Base-by-base conservation (phyloP, 2,113 vertebrate species). In the Typhlomys cinereus region DNA sequence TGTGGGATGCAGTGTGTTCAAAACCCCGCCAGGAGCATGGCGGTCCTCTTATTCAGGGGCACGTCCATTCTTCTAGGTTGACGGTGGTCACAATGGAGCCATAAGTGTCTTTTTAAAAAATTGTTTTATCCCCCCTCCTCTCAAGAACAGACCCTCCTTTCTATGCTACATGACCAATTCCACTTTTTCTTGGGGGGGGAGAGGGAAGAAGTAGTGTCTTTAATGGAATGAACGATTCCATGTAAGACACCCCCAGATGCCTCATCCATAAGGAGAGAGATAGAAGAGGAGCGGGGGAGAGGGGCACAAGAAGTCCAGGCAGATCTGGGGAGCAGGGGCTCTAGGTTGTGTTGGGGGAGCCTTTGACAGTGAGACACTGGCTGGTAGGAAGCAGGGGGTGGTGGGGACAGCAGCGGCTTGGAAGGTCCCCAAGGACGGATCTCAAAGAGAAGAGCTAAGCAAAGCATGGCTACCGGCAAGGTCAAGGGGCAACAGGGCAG, bases 361-460 rank as follows among this genome's bases (percentile, higher is more conserved):
- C 44, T 29, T 61, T 41, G 27, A 36, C 29, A 44, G 69, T 7
- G 20, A 34, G 69, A 48, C 8, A 15, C 17, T 90, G 9, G 44
- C 5, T 52, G 57, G 48, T 23, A 69, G 39, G 73, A 64, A 31
- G 36, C 69, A 1, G 41, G 0, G 4, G 31, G 6, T 25, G 17
- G 41, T 74, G 34, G n/a, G 10, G 10, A 44, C 6, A 62, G 23
- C 5, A 1, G 21, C 41, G 74, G 14, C 17, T 48, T 64, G 36
- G 61, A 57, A 62, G 48, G 54, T 14, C 71, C 67, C 31, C 15
- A 59, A 36, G 54, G 67, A 3, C 20, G 6, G 12, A 64, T 79
- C 39, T 75, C 74, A 69, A 20, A 76, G 76, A 85, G 67, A 88
- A 85, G 74, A 57, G 73, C 88, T 66, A 52, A 69, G 34, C 73